Evolutionary conservation across 2,888 invertebrate species (phyloP), one percentile per base, ranked within the genome.

Genomic region (Cryptus viduatorius): DNA sequence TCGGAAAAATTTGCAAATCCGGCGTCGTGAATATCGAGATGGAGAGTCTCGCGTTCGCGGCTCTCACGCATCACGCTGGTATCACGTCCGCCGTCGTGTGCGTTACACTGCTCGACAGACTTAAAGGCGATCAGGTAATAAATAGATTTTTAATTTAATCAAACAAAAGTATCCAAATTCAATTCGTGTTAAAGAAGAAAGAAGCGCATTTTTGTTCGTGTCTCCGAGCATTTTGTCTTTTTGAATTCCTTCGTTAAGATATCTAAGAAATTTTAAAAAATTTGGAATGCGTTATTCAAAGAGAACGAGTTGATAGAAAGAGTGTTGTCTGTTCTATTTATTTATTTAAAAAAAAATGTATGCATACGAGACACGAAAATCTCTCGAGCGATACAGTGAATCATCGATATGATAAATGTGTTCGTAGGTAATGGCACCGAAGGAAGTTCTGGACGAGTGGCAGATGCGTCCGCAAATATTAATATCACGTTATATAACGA

Each of bases 1-100:
- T 99, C 89, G 95, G 96, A 88, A 95, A 96, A 87, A 92, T 98
- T 85, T 96, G 96, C 86, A 95, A 96, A 84, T 94, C 96, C 68
- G 98, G 98, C 1, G 97, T 99, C 14, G 96, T 97, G 31, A 99
- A 99, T 94, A 98, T 99, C 90, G 99, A 99, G 95, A 99, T 99
- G 99, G 99, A 99, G 94, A 97, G 98, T 53, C 95, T 98, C 8
- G 97, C 98, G 14, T 99, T 99, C 93, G 98, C 98, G 0, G 98
- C 99, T 0, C 95, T 99, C 76, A 98, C 98, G 37, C 97, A 98
- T 93, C 97, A 98, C 93, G 98, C 99, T 8, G 98, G 98, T 14
- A 97, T 99, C 88, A 97, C 96, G 93, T 97, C 98, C 0, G 98
- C 98, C n/a, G 97, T 99, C 48, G 96, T 99, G 37, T 99, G 99